A percentile compares a stretch with the other conserved stretches of the same genome.
Conservation (phyloP, 2,888 invertebrate genomes). For the Nephrotoma flavescens region DNA sequence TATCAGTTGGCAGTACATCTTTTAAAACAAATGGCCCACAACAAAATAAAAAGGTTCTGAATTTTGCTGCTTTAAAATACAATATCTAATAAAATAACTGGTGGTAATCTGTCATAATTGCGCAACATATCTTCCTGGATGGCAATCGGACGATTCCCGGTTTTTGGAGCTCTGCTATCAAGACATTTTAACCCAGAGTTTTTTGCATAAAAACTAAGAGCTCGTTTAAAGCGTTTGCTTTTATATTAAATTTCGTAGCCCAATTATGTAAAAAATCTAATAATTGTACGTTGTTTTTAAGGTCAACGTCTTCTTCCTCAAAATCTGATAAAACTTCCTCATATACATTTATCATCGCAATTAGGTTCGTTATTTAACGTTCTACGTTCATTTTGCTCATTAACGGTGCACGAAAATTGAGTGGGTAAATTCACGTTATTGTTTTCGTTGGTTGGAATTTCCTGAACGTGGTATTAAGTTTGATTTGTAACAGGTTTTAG, state of each 20-base stretch:
- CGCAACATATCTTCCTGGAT: not conserved
- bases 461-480: not conserved
- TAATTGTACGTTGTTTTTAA: not conserved
- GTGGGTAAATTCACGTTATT: not conserved
- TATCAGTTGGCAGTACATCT: slow-evolving; percentile 8
- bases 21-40: slow-evolving; percentile 15
- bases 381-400: not conserved
- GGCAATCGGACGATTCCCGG: not conserved
- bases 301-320: not conserved
- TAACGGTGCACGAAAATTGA: not conserved
- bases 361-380: not conserved
- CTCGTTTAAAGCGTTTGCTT: not conserved
- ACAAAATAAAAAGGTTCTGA: too few species aligned
- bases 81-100: not conserved
- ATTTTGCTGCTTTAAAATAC: too few species aligned
- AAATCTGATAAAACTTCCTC: not conserved
- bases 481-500: not conserved
- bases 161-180: not conserved
- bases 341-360: not conserved
- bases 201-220: not conserved
- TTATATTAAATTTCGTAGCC: not conserved
- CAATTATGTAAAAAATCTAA: not conserved
- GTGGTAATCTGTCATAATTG: not conserved
- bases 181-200: not conserved
- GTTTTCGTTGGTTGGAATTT: not conserved